Evolutionary conservation across 1,140 invertebrate genomes (phyloP).

Genomic region (Meloidogyne hapla): DNA sequence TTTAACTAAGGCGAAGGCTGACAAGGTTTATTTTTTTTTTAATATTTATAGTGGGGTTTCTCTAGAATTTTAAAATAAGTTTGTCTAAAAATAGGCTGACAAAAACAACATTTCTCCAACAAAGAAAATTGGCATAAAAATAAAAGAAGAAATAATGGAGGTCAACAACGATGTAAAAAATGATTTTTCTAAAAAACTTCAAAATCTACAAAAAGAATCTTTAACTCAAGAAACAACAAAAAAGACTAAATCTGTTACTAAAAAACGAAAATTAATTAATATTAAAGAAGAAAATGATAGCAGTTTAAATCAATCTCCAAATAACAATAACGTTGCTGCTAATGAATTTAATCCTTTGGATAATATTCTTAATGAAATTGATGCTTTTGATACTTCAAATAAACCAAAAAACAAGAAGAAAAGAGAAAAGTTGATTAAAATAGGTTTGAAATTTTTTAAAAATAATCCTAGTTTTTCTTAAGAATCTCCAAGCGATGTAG

Average conservation of each 20-base stretch:
- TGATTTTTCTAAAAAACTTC: not conserved
- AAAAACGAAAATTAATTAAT: slow-evolving; percentile 2
- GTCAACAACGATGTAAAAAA: not conserved
- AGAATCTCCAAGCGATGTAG: slow-evolving; percentile 10
- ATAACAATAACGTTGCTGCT: not conserved
- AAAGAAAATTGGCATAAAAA: not conserved
- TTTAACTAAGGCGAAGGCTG: not conserved
- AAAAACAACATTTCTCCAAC: not conserved
- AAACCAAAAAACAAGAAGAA: slow-evolving; percentile 14
- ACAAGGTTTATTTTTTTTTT: not conserved
- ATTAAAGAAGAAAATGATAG: not conserved
- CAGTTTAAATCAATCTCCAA: slow-evolving; percentile 4
- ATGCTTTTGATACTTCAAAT: slow-evolving; percentile 28
- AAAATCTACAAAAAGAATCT: slow-evolving; percentile 5
- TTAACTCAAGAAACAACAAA: slow-evolving; percentile 6
- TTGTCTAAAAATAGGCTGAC: not conserved
- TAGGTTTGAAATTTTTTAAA: slow-evolving; percentile 10
- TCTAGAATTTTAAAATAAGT: not conserved
- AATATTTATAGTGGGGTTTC: no score
- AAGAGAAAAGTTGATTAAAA: not conserved
- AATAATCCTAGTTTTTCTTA: not conserved
- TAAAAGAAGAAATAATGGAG: slow-evolving; percentile 6
- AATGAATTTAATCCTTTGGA: slow-evolving; percentile 25
- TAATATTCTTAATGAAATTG: slow-evolving; percentile 23
- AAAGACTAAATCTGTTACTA: not conserved